Evolutionary conservation across 2,888 invertebrate species (phyloP), one percentile per base, ranked within the genome.

Genomic region (Rhagonycha lutea): DNA sequence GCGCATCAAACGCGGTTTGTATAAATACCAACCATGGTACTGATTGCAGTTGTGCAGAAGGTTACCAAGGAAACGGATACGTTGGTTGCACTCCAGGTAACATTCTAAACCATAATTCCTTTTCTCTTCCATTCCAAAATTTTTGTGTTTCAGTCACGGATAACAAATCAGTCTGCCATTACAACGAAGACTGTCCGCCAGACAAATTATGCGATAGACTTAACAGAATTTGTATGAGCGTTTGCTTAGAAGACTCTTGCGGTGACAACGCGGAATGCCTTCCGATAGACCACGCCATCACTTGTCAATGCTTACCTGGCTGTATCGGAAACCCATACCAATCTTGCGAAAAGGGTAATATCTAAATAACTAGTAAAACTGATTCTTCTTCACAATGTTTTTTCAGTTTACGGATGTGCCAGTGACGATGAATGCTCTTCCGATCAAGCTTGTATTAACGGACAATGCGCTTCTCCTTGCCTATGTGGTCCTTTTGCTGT

Each of bases 141-240:
- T 14, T 47, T 65, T 8, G 14, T 81, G 81, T 75, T 81, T n/a
- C 73, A 85, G 85, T 84, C n/a, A 32, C 71, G 11, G 83, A 84
- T 72, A 83, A 89, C 78, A 89, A 89, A 82, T 90, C 91, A 80
- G 91, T 96, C 70, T 96, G 96, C 86, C 96, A 96, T 86, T 96
- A 95, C 87, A 96, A 96, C 84, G 96, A 95, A 89, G 96, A 96
- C 84, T 97, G 96, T 85, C 95, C 96, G 72, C 94, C 95, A n/a
- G 92, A 94, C 83, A 92, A 95, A 83, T 89, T 95, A 23, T 97
- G 96, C 86, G 96, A 96, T 87, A 91, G 96, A 81, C 88, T 96
- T 69, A 96, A 96, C 84, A 90, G 96, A 85, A 91, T 94, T 69
- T 97, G 96, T 85, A 94, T 95, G 80, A 96, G 92, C 86, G 95